A percentile compares a stretch with the other conserved stretches of the same genome.
Conservation (phyloP, 2,888 invertebrate species). For the Tanytarsus gracilentus region DNA sequence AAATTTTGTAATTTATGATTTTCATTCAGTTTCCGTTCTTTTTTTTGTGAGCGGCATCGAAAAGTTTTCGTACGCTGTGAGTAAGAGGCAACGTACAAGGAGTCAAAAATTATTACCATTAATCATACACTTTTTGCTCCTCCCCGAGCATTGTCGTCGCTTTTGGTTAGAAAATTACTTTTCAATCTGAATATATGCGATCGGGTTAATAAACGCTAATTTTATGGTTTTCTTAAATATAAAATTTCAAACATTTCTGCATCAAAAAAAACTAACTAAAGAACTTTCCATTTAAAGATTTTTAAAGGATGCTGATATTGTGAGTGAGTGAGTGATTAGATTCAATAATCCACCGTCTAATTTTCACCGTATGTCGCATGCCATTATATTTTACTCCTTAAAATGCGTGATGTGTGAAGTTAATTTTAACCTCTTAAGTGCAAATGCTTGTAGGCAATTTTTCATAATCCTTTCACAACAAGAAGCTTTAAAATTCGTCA, state of each 20-base stretch:
- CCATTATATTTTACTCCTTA: constrained; percentile 4
- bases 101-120: constrained; percentile 25
- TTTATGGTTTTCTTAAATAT: too few species aligned
- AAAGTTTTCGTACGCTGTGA: not conserved
- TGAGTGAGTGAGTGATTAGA: too few species aligned
- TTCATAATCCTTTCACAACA: constrained; percentile 11
- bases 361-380: too few species aligned
- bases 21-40: constrained; percentile 21
- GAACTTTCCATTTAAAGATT: too few species aligned
- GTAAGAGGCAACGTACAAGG: not conserved
- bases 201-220: too few species aligned
- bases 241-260: too few species aligned
- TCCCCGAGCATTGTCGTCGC: too few species aligned
- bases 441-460: constrained; percentile 24
- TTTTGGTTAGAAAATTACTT: too few species aligned
- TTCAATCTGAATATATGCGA: too few species aligned
- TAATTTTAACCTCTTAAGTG: constrained; percentile 4
- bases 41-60: not conserved
- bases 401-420: constrained; percentile 1
- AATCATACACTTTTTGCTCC: constrained; percentile 14
- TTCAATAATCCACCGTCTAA: too few species aligned
- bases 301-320: too few species aligned
- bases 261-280: too few species aligned
- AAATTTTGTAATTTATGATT: constrained; percentile 23
- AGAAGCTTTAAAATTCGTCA: constrained; percentile 2